phyloP scores from a whole-genome alignment of 1,140 invertebrate genomes.

The Pseudomyrmex pallidus region DNA sequence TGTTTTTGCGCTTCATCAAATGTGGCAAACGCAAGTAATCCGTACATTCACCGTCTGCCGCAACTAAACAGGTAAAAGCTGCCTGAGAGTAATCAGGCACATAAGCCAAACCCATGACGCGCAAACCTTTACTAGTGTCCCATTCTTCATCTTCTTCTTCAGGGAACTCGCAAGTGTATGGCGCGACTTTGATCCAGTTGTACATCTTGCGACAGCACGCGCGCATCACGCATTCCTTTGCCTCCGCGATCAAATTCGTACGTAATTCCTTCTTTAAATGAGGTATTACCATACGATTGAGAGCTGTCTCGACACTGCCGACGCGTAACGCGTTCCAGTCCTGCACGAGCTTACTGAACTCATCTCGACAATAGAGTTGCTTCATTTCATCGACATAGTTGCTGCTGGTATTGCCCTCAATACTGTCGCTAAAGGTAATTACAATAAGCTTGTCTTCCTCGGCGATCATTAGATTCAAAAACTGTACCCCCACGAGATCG shows the following conservation, averaged over 20 bases:
- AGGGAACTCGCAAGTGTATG: conserved; percentile 91
- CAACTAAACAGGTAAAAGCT: conserved; percentile 95
- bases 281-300: conserved; percentile 95
- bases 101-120: conserved; percentile 95
- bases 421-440: conserved; percentile 90
- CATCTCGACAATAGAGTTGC: conserved; percentile 96
- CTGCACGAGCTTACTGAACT: conserved; percentile 97
- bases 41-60: conserved; percentile 94
- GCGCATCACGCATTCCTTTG: conserved; percentile 95
- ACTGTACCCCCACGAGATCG: conserved; percentile 96
- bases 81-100: conserved; percentile 94
- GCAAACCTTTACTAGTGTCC: conserved; percentile 93
- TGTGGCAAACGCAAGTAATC: conserved; percentile 95
- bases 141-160: conserved; percentile 96
- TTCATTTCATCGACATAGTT: conserved; percentile 96
- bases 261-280: conserved; percentile 95
- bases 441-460: conserved; percentile 94
- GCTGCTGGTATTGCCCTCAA: conserved; percentile 90
- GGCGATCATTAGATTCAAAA: conserved; percentile 92
- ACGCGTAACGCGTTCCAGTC: conserved; percentile 97
- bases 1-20: conserved; percentile 92
- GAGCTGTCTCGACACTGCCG: conserved; percentile 94
- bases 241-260: conserved; percentile 92
- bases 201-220: conserved; percentile 94
- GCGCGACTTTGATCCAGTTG: conserved; percentile 96